Conservation (phyloP, 2,113 vertebrate genomes). For the Globicephala melas region DNA sequence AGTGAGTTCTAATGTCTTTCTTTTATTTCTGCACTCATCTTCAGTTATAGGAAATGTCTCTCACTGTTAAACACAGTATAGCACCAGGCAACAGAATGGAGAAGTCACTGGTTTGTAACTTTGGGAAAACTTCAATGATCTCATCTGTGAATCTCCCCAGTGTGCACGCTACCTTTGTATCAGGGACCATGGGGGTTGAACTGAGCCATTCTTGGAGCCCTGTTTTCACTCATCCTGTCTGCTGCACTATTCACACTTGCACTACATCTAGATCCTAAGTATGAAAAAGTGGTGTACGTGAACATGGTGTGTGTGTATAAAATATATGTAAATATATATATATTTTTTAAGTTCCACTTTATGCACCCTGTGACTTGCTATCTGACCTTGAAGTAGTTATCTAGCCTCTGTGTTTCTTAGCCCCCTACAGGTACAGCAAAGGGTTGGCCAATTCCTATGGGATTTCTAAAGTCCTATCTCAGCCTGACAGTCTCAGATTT, state of each 20-base stretch:
- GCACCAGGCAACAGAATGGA: background rate
- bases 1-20: background rate
- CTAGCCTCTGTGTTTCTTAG: background rate
- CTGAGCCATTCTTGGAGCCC: background rate
- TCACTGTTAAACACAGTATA: background rate
- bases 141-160: background rate
- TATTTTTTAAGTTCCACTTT: background rate
- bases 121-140: background rate
- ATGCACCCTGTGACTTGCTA: background rate
- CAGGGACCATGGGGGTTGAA: background rate
- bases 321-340: background rate
- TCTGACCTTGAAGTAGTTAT: background rate
- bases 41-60: background rate
- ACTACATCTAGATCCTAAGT: background rate
- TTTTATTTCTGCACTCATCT: background rate
- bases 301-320: background rate
- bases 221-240: background rate
- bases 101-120: background rate
- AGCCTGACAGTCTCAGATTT: background rate
- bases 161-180: background rate
- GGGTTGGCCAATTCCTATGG: background rate
- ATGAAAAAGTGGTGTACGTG: background rate
- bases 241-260: background rate
- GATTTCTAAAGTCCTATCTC: background rate
- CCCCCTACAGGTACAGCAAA: background rate